phyloP scores from a whole-genome alignment of 2,797 vertebrate species.

The Parauchenoglanis punctatus region DNA sequence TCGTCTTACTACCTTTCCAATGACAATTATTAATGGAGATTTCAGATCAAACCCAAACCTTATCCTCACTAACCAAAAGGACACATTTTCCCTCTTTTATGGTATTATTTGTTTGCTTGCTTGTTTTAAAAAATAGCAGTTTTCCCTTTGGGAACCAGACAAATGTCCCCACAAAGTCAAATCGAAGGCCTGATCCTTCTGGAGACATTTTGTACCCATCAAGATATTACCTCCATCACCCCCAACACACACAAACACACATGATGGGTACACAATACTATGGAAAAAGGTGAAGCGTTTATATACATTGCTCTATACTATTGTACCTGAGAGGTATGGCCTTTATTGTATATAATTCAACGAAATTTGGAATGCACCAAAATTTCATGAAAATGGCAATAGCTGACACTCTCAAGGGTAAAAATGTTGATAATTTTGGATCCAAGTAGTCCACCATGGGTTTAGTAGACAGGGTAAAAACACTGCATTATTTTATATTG shows the following conservation, averaged over 20 bases:
- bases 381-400: not conserved
- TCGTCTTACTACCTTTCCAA: not conserved
- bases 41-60: not conserved
- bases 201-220: not conserved
- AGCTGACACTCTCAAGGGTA: not conserved
- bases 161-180: no score
- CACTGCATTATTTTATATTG: no score
- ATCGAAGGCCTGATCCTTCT: not conserved
- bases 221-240: no score
- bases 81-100: not conserved
- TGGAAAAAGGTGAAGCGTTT: not conserved
- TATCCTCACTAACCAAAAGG: not conserved
- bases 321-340: not conserved
- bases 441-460: not conserved
- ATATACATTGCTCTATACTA: not conserved
- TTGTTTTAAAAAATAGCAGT: not conserved
- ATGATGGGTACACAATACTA: not conserved
- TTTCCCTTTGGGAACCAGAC: no score
- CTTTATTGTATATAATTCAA: not conserved
- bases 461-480: no score
- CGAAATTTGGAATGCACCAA: not conserved
- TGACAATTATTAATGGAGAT: not conserved
- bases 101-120: no score
- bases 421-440: no score
- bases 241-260: no score